These are phyloP conservation scores for Chloroceryle inda DNA, from an alignment of 2,797 vertebrate species.

Conservation along the genomic window DNA sequence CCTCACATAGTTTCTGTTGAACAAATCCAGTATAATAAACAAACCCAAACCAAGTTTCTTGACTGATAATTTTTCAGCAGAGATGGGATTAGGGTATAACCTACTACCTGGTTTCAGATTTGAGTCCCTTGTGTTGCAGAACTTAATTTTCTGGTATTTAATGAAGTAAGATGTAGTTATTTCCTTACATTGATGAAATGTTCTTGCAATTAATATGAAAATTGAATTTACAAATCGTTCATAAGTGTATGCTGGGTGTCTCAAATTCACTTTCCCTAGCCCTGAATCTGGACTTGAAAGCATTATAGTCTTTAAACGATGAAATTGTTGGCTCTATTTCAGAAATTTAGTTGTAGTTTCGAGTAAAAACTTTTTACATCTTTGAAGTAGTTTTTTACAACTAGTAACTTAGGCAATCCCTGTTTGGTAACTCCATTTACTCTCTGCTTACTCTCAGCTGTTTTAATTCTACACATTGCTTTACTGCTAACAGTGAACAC, in stretches of 20 bases:
- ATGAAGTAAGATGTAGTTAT: background rate
- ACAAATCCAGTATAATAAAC: background rate
- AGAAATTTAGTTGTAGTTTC: background rate
- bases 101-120: background rate
- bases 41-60: background rate
- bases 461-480: background rate
- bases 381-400: background rate
- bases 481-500: background rate
- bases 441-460: background rate
- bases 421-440: background rate
- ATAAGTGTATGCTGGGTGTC: background rate
- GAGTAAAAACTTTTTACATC: background rate
- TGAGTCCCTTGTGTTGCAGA: background rate
- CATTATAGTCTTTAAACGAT: background rate
- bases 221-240: background rate
- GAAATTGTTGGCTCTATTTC: background rate
- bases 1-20: rapidly evolving
- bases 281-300: background rate
- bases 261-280: background rate
- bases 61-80: background rate
- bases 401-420: background rate
- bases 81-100: background rate
- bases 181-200: background rate
- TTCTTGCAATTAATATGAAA: background rate
- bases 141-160: background rate